Evolutionary conservation across 2,113 vertebrate species (phyloP).

Genomic region (Bubo scandiacus): DNA sequence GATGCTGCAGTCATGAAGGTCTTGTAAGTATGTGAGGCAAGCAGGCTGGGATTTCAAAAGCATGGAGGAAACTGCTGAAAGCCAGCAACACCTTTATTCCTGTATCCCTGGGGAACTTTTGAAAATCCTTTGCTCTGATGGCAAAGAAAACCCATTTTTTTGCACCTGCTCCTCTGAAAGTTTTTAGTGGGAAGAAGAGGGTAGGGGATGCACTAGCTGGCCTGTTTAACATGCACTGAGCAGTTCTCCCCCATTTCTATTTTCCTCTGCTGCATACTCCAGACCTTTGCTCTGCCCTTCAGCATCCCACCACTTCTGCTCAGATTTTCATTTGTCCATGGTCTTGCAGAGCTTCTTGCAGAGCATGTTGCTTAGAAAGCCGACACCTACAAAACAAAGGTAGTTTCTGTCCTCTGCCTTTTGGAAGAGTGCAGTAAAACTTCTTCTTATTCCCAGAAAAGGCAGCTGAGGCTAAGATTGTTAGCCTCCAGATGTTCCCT

Average conservation of each 20-base stretch:
- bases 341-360: neutral
- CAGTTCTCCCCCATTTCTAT: neutral
- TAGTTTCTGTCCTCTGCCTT: neutral
- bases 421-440: neutral
- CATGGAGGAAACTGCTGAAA: neutral
- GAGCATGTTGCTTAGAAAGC: rapidly evolving
- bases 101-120: neutral
- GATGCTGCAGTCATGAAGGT: neutral
- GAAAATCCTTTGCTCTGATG: neutral
- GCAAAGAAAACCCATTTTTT: neutral
- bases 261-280: neutral
- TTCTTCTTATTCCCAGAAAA: neutral
- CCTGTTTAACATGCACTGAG: neutral
- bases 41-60: neutral
- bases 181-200: neutral
- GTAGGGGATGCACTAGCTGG: neutral
- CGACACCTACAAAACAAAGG: neutral
- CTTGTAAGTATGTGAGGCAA: rapidly evolving
- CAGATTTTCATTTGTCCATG: neutral
- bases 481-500: neutral
- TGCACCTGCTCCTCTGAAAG: neutral
- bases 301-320: neutral
- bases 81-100: neutral
- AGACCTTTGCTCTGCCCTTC: neutral
- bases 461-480: neutral